These are phyloP conservation scores for Macrotus californicus DNA, from an alignment of 2,113 vertebrate genomes.

Conservation along the genomic window DNA sequence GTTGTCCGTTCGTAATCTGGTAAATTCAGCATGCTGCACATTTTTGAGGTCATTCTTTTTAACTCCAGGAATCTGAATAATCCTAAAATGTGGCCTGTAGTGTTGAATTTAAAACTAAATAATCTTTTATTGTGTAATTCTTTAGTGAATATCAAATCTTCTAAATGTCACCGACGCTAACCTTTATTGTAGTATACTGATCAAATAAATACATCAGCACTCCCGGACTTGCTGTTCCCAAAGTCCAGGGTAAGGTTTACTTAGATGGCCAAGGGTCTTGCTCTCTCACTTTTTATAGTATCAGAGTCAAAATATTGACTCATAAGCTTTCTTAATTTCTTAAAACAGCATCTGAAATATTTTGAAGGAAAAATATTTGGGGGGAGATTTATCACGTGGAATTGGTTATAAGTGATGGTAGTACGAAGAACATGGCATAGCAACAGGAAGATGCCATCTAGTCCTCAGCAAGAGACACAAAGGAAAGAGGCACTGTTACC, in stretches of 20 bases:
- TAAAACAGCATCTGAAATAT: neutral
- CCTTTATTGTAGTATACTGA: neutral
- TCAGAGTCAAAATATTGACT: neutral
- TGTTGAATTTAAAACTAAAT: constrained; percentile 5
- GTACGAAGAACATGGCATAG: neutral
- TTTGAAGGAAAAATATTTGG: neutral
- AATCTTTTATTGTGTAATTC: neutral
- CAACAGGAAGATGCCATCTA: neutral
- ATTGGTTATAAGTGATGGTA: neutral
- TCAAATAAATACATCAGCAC: neutral
- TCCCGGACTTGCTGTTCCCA: neutral
- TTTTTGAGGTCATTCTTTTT: neutral
- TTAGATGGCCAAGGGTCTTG: neutral
- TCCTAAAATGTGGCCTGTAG: neutral
- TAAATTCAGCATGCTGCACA: neutral
- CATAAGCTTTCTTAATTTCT: neutral
- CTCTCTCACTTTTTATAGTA: neutral
- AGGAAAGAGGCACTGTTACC: neutral
- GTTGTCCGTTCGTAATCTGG: neutral
- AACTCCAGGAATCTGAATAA: neutral
- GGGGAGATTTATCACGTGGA: neutral
- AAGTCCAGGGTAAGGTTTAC: neutral
- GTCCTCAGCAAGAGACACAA: neutral
- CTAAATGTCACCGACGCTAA: neutral
- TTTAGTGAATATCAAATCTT: neutral